These are phyloP conservation scores for Lepidotrigona ventralis DNA, from an alignment of 1,140 invertebrate genomes.

Conservation along the genomic window DNA sequence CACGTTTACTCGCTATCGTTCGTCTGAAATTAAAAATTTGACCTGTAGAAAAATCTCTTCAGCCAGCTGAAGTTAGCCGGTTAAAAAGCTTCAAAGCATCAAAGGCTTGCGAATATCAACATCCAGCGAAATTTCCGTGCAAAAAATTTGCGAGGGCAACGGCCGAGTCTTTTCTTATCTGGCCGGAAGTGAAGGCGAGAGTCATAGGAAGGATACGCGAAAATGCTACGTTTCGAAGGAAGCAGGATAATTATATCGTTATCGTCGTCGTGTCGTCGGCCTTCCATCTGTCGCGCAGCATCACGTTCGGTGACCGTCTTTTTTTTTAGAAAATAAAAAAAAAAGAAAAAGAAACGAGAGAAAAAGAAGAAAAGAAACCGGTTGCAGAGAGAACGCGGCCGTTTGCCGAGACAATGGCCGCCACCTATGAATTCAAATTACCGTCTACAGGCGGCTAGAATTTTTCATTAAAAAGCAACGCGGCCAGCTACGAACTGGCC, in stretches of 20 bases:
- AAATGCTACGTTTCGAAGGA: background rate
- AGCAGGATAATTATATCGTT: conserved; percentile 42
- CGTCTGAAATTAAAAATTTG: background rate
- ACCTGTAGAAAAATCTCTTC: background rate
- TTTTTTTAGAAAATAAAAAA: background rate
- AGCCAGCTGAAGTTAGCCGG: too few species aligned
- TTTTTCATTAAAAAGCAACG: conserved; percentile 46
- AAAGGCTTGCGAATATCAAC: background rate
- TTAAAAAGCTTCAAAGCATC: too few species aligned
- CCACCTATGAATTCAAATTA: conserved; percentile 43
- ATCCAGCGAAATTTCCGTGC: background rate
- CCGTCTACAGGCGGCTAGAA: conserved; percentile 18
- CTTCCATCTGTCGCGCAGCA: background rate
- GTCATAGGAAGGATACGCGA: background rate
- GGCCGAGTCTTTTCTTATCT: background rate
- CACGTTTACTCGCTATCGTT: too few species aligned
- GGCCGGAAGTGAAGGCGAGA: background rate
- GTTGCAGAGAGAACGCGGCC: background rate
- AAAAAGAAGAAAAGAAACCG: background rate
- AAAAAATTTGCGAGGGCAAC: background rate
- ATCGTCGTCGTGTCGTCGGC: conserved; percentile 6
- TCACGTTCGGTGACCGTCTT: conserved; percentile 6
- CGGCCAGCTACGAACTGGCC: background rate
- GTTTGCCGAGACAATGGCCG: conserved; percentile 10
- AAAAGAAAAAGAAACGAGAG: too few species aligned